Percentiles rank a stretch among this genome's conserved stretches.
Conservation (phyloP, 1,140 invertebrate species). For the Bicyclus anynana region DNA sequence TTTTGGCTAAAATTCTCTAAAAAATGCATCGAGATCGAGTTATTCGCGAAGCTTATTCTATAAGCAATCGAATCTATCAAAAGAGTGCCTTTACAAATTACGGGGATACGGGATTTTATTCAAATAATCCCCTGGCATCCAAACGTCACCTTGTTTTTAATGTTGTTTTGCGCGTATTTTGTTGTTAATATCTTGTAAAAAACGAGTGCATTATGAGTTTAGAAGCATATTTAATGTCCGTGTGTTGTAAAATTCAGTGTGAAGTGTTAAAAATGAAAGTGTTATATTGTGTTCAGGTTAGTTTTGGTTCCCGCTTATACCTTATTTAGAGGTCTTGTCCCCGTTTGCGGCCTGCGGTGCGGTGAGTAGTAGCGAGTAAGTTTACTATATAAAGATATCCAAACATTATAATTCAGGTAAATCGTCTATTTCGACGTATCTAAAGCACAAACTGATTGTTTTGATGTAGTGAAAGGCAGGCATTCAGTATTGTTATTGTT, state of each 20-base stretch:
- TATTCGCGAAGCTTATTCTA: conserved; percentile 35
- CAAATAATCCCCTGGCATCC: conserved; percentile 33
- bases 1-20: conserved; percentile 32
- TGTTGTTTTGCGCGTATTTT: conserved; percentile 55
- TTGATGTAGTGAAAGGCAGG: conserved; percentile 26
- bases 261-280: conserved; percentile 36
- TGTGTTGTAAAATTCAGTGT: conserved; percentile 23
- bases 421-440: conserved; percentile 1
- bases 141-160: conserved; percentile 66
- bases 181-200: conserved; percentile 28
- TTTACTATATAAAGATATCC: conserved; percentile 49
- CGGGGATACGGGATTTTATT: conserved; percentile 22
- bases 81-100: conserved; percentile 12
- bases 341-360: conserved; percentile 45
- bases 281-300: conserved; percentile 62
- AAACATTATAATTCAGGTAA: conserved; percentile 27
- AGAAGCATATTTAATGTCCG: conserved; percentile 15
- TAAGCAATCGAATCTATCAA: not conserved
- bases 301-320: conserved; percentile 70
- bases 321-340: conserved; percentile 37
- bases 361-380: conserved; percentile 72
- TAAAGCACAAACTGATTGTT: conserved; percentile 14
- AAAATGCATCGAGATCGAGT: conserved; percentile 55
- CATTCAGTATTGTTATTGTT: conserved; percentile 22
- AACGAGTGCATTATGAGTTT: conserved; percentile 17